Evolutionary conservation across 2,113 vertebrate genomes (phyloP), one percentile per base, ranked within the genome.

Genomic region (Neofelis nebulosa): DNA sequence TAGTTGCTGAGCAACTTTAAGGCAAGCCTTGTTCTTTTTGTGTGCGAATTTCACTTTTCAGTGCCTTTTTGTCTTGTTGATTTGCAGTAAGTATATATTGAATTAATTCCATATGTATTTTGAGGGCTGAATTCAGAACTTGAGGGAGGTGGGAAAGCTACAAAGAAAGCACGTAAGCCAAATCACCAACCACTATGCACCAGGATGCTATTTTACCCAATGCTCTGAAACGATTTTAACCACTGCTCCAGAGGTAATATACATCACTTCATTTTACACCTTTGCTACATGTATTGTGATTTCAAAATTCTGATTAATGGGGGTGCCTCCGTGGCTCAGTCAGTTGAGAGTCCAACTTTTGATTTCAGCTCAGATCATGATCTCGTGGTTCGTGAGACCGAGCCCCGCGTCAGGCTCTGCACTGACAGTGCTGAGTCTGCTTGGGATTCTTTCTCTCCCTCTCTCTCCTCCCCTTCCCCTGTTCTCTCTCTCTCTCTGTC

Each of bases 41-140:
- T 79, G 66, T 65, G 14, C 57, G 71, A 83, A 66, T 95, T 92
- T 97, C 69, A 94, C 36, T 83, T 87, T 84, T 84, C 36, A 50
- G 1, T 96, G 81, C 87, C 57, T 96, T 95, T 96, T 96, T 94
- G 82, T 97, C 94, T 71, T 97, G 65, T 80, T 96, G 82, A 96
- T 95, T 95, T 98, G 89, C 87, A 88, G 87, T 97, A 96, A 98
- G 48, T 81, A 57, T 92, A 85, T 92, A 84, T 81, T 94, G 94
- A 97, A 96, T 96, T 96, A 95, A 95, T 93, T 96, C 97, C 97
- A 95, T 96, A 94, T 96, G 94, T 95, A 95, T 96, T 92, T 95
- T 78, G 84, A 91, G 63, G 38, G n/a, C 65, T 96, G 52, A 88
- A 91, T 92, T 87, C 41, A 73, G 57, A 91, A 92, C 45, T 88